These are phyloP conservation scores for Mechanitis messenoides DNA, from an alignment of 2,888 invertebrate species.

Conservation along the genomic window DNA sequence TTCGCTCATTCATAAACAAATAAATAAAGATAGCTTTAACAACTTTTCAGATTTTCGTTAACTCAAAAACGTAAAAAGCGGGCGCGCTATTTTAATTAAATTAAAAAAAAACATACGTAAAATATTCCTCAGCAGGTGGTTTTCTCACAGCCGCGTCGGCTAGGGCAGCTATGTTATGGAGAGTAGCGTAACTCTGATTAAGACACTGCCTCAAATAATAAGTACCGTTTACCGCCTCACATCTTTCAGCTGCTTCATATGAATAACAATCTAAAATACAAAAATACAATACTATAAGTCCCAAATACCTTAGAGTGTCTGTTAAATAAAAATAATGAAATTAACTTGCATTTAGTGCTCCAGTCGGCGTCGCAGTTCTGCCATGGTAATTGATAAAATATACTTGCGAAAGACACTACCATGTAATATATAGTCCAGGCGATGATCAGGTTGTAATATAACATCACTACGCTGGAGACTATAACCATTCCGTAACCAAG, in stretches of 20 bases:
- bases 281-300: background rate
- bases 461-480: constrained; percentile 84
- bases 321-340: background rate
- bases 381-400: constrained; percentile 82
- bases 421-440: constrained; percentile 88
- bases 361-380: constrained; percentile 82
- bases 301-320: background rate
- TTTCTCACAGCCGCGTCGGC: constrained; percentile 76
- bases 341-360: constrained; percentile 79
- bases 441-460: constrained; percentile 85
- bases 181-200: constrained; percentile 74
- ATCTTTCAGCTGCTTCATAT: constrained; percentile 79
- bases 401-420: constrained; percentile 77
- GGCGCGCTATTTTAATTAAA: no score
- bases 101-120: constrained; percentile 72
- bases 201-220: constrained; percentile 79
- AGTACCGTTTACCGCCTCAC: constrained; percentile 77
- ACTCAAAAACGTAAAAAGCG: no score
- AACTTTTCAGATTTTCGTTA: no score
- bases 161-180: constrained; percentile 73
- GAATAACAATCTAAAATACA: constrained; percentile 79
- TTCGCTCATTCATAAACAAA: no score
- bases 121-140: constrained; percentile 85
- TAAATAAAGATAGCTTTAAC: no score
- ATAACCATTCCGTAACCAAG: constrained; percentile 86